Evolutionary conservation across 2,797 vertebrate species (phyloP).

Genomic region (Trachurus trachurus): DNA sequence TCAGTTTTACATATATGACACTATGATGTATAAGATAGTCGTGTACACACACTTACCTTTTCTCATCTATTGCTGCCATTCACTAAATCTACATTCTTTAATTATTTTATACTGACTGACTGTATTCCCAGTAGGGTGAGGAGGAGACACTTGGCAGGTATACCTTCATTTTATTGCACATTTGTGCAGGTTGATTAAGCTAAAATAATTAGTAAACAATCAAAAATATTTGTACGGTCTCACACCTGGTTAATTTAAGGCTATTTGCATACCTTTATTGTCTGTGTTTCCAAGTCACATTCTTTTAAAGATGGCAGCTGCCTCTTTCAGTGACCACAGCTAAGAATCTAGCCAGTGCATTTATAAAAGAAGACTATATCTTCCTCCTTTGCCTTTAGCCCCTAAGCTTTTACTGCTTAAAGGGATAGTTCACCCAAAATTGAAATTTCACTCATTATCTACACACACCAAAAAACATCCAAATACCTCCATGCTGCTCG

Average conservation of each 20-base stretch:
- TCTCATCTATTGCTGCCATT: not conserved
- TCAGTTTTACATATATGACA: not conserved
- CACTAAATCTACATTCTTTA: not conserved
- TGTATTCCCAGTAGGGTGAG: not conserved
- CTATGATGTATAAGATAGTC: not conserved
- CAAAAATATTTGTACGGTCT: not conserved
- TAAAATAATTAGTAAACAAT: not conserved
- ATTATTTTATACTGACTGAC: not conserved
- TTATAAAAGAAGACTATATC: not conserved
- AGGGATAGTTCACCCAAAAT: too few relatives aligned
- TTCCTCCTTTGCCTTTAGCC: constrained; percentile 2
- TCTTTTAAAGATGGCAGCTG: not conserved
- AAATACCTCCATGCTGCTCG: too few relatives aligned
- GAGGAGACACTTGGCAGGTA: not conserved
- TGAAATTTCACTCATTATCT: too few relatives aligned
- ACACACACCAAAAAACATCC: too few relatives aligned
- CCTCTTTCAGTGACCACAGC: not conserved
- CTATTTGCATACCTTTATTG: not conserved
- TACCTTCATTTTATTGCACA: not conserved
- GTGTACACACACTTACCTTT: not conserved
- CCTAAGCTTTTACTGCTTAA: not conserved
- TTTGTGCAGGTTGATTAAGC: not conserved
- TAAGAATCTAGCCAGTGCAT: not conserved
- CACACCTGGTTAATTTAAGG: not conserved
- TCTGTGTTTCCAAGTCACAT: not conserved